Evolutionary conservation across 2,888 invertebrate species (phyloP), one percentile per base, ranked within the genome.

Genomic region (Hecatera dysodea): DNA sequence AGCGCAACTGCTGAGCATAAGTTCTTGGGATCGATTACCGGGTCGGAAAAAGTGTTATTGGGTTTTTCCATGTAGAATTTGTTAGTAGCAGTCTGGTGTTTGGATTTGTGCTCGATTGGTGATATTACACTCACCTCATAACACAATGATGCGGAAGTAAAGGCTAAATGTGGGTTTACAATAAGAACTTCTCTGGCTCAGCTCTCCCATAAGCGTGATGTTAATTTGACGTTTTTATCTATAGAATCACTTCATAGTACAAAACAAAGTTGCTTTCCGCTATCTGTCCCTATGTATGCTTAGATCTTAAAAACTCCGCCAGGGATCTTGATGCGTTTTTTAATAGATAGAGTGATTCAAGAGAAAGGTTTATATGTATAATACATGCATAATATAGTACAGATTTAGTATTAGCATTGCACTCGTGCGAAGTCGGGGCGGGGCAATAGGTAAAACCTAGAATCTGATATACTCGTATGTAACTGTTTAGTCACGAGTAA

Each of bases 381-480:
- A n/a, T n/a, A n/a, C n/a, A n/a, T n/a, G n/a, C n/a, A n/a, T n/a
- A n/a, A n/a, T n/a, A n/a, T n/a, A n/a, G n/a, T n/a, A n/a, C n/a
- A n/a, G n/a, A n/a, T n/a, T n/a, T n/a, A n/a, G n/a, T n/a, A n/a
- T n/a, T n/a, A n/a, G n/a, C n/a, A n/a, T n/a, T n/a, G n/a, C n/a
- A n/a, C n/a, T n/a, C n/a, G n/a, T n/a, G n/a, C n/a, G n/a, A n/a
- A n/a, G n/a, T n/a, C n/a, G n/a, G n/a, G n/a, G n/a, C n/a, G n/a
- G n/a, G n/a, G n/a, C n/a, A n/a, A 50, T 50, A 27, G 7, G 12
- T 50, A 27, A 50, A 24, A 52, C 11, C 46, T 9, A 22, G n/a
- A 1, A 22, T n/a, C 27, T 27, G 15, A 2, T 0, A 15, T n/a
- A n/a, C n/a, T n/a, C n/a, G n/a, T n/a, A n/a, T 9, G 0, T n/a